A percentile compares a stretch with the other conserved stretches of the same genome.
Conservation (phyloP, 2,113 vertebrate genomes). For the Chiloscyllium plagiosum region DNA sequence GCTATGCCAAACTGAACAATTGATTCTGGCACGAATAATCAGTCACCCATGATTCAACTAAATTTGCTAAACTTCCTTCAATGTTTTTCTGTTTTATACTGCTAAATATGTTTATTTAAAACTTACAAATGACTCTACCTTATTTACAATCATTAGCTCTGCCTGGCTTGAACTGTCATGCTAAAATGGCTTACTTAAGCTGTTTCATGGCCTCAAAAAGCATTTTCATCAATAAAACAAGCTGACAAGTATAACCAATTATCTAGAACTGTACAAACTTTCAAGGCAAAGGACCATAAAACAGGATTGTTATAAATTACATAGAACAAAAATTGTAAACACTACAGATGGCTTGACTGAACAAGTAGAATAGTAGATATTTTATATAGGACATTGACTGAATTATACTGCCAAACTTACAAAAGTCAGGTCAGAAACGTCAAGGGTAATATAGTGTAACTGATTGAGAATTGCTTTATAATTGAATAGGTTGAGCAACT, state of each 20-base stretch:
- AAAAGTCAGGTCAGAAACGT: neutral
- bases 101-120: neutral
- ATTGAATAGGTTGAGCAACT: neutral
- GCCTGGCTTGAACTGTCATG: neutral
- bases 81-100: neutral
- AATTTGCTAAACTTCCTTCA: neutral
- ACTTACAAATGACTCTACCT: neutral
- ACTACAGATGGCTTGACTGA: neutral
- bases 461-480: neutral
- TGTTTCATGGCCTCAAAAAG: neutral
- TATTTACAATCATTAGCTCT: neutral
- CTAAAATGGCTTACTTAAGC: neutral
- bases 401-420: neutral
- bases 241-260: neutral
- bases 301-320: neutral
- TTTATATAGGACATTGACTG: neutral
- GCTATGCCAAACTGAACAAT: neutral
- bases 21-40: neutral
- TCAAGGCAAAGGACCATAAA: neutral
- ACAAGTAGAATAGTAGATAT: neutral
- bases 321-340: neutral
- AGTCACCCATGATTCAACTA: neutral
- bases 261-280: neutral
- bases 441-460: neutral
- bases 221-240: neutral